A percentile compares a stretch with the other conserved stretches of the same genome.
These are phyloP conservation scores for Blastobasis lacticolella DNA, from an alignment of 2,888 invertebrate genomes.

Conservation along the genomic window DNA sequence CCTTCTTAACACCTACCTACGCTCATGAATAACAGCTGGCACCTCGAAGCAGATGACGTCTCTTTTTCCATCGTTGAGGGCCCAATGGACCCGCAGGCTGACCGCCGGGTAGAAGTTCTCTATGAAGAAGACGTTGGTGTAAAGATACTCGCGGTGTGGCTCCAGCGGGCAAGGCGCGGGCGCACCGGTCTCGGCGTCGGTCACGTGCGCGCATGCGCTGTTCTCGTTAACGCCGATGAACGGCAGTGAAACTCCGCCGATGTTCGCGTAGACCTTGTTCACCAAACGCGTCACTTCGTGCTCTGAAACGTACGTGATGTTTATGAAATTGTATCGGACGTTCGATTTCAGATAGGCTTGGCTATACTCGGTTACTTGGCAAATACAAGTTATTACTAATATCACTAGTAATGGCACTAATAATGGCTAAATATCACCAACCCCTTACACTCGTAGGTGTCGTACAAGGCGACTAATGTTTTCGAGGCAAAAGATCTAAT, in stretches of 20 bases:
- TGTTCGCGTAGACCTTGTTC: constrained; percentile 66
- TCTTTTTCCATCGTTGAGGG: constrained; percentile 55
- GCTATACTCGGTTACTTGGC: no score
- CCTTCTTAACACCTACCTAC: neutral
- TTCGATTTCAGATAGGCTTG: no score
- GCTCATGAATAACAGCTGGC: constrained; percentile 68
- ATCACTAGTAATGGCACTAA: no score
- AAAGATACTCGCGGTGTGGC: constrained; percentile 77
- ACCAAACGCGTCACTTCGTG: constrained; percentile 59
- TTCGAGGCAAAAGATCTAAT: no score
- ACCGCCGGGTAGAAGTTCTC: constrained; percentile 59
- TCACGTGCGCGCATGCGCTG: constrained; percentile 75
- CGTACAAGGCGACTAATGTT: no score
- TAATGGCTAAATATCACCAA: no score
- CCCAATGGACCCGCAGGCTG: constrained; percentile 76
- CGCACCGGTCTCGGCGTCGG: constrained; percentile 49
- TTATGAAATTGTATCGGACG: no score
- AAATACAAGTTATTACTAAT: no score
- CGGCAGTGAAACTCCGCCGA: constrained; percentile 77
- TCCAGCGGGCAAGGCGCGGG: constrained; percentile 78
- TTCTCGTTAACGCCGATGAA: constrained; percentile 82
- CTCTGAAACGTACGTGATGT: constrained; percentile 32
- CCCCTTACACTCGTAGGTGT: no score
- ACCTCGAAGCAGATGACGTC: constrained; percentile 78
- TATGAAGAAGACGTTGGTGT: constrained; percentile 74